phyloP scores from a whole-genome alignment of 2,888 invertebrate genomes.

The Pasiphila rectangulata region DNA sequence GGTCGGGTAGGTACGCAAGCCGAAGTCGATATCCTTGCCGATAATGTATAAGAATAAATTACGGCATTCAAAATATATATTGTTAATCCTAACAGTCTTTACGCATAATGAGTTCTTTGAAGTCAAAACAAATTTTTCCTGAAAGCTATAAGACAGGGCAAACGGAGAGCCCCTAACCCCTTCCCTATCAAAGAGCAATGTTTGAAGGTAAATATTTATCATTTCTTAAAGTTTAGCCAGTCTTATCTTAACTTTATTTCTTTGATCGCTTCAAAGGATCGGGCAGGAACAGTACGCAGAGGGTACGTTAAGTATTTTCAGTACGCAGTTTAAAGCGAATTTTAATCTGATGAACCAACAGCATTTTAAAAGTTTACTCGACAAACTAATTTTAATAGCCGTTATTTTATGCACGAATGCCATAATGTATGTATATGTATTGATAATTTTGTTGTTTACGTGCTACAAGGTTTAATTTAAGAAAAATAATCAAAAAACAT shows the following conservation, averaged over 20 bases:
- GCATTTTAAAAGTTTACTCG: no score
- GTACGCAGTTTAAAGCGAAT: constrained; percentile 3
- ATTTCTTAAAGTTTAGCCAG: constrained; percentile 15
- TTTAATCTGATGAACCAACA: neutral
- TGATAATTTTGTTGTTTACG: no score
- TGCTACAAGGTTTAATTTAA: no score
- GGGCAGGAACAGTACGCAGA: constrained; percentile 13
- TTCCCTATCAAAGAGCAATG: constrained; percentile 12
- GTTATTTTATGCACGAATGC: no score
- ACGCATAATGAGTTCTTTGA: constrained; percentile 3
- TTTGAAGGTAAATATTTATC: constrained; percentile 17
- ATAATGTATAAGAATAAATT: constrained; percentile 1
- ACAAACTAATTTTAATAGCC: no score
- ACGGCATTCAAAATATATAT: neutral
- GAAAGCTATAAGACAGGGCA: neutral
- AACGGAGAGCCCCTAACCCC: neutral
- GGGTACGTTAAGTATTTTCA: constrained; percentile 15
- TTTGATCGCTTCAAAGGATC: constrained; percentile 22
- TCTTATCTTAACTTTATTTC: constrained; percentile 22
- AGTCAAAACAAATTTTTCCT: neutral
- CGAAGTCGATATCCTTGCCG: neutral
- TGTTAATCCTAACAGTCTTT: neutral
- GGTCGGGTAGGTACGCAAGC: neutral
- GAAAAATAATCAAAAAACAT: no score
- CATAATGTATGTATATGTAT: no score